Base-by-base conservation (phyloP, 2,888 invertebrate genomes). In the Bruchidius siliquastri region DNA sequence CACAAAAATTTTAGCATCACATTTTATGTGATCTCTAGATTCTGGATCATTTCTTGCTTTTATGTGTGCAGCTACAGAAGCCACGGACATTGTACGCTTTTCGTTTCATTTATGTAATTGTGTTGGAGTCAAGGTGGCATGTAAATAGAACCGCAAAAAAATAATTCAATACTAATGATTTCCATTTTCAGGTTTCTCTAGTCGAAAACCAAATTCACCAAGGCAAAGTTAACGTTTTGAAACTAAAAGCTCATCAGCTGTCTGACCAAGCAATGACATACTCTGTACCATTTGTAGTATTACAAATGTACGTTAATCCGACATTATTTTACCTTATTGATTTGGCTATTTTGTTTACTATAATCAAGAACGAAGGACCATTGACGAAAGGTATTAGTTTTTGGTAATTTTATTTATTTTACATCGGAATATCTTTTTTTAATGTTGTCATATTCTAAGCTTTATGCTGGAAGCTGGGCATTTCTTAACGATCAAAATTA, bases 251-350 rank as follows among this genome's bases (percentile, higher is more conserved):
- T 1, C 91, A 94, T 84, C 86, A 86, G 1, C 84, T 95, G 22
- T 87, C 88, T 20, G 89, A 92, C 13, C 87, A 90, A 78, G 93
- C 92, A 0, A 92, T 95, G 91, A 88, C 88, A 69, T 86, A 89
- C 74, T 91, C 92, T 0, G 89, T 94, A 30, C 92, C 95, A 0
- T 87, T 91, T 71, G 88, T 95, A 67, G 91, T 92, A 82, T 85
- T 94, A 67, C 92, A 94, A 83, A 87, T 93, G 77, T 95, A 95
- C 82, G 90, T 93, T 67, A 95, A 95, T 87, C 93, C 94, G 0
- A 88, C 90, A 32, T 86, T 94, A 77, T 92, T 92, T 82, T 92
- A 92, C 86, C 82, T 94, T 22, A 88, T 91, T 49, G 90, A 92
- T 77, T 89, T 92, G 0, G 91, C 92, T 0, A 85, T 93, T 69